These are phyloP conservation scores for Drymonia ruficornis DNA, from an alignment of 2,888 invertebrate species.

Conservation along the genomic window DNA sequence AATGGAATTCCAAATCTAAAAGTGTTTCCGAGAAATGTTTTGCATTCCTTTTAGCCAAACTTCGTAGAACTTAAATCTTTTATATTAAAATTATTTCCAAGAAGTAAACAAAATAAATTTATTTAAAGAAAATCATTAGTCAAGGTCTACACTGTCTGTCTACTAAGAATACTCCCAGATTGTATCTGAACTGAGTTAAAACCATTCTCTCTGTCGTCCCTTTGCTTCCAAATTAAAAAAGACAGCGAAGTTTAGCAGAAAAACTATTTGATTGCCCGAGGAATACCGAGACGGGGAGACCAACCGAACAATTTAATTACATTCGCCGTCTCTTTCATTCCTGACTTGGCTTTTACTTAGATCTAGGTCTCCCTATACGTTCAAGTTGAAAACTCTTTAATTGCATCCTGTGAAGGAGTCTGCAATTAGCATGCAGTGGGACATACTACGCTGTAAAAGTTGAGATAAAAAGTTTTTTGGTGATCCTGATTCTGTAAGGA, in stretches of 20 bases:
- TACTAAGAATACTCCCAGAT: slow-evolving; percentile 23
- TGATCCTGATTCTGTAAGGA: slow-evolving; percentile 14
- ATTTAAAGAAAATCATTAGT: no score
- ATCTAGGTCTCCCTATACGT: slow-evolving; percentile 48
- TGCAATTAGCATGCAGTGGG: slow-evolving; percentile 65
- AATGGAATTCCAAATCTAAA: not conserved
- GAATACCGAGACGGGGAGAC: slow-evolving; percentile 53
- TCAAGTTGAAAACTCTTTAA: slow-evolving; percentile 67
- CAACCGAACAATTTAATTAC: slow-evolving; percentile 75
- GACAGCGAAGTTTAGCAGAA: slow-evolving; percentile 52
- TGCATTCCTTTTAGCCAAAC: not conserved
- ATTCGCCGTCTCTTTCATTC: slow-evolving; percentile 61
- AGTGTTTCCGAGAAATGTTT: not conserved
- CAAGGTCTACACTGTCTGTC: slow-evolving; percentile 9
- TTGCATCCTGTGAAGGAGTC: slow-evolving; percentile 63
- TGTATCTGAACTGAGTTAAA: slow-evolving; percentile 38
- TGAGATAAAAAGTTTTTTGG: slow-evolving; percentile 47
- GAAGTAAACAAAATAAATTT: no score
- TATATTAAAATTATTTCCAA: no score
- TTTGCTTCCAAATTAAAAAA: slow-evolving; percentile 46
- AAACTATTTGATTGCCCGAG: slow-evolving; percentile 65
- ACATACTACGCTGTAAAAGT: slow-evolving; percentile 50
- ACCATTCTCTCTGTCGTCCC: slow-evolving; percentile 40
- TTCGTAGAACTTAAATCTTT: no score
- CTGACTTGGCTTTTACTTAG: slow-evolving; percentile 54